Percentiles rank a stretch among this genome's conserved stretches.
phyloP scores from a whole-genome alignment of 2,797 vertebrate species.

The Notoglanidium macrostoma region DNA sequence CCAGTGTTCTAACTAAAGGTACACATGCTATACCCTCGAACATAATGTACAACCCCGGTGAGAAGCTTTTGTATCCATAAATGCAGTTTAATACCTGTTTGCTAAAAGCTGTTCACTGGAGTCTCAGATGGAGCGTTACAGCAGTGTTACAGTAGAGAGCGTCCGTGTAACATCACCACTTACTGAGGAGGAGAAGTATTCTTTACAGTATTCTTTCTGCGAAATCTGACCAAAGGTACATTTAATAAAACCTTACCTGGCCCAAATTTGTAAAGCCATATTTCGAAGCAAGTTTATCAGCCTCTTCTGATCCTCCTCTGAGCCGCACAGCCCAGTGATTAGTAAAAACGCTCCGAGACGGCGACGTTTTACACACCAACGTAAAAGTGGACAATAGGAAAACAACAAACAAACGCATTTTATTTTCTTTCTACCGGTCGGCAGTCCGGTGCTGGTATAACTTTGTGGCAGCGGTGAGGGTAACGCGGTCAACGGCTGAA shows the following conservation, averaged over 20 bases:
- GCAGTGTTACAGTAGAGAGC: neutral
- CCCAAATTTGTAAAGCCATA: constrained; percentile 88
- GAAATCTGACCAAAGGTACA: neutral
- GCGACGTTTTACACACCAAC: constrained; percentile 37
- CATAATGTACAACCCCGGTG: neutral
- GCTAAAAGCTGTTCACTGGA: neutral
- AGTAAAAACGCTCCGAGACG: constrained; percentile 72
- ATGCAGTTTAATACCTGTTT: neutral
- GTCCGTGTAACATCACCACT: neutral
- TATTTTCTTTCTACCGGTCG: neutral
- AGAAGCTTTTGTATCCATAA: neutral
- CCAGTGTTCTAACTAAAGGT: neutral
- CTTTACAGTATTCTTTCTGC: neutral
- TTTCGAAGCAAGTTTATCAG: constrained; percentile 78
- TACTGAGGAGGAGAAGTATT: neutral
- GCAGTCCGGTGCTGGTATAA: neutral
- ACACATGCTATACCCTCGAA: neutral
- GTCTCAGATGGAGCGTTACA: neutral
- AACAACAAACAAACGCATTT: constrained; percentile 61
- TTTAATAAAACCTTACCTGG: constrained; percentile 75
- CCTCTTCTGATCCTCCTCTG: constrained; percentile 76
- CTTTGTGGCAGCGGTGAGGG: constrained; percentile 17
- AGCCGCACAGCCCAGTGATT: constrained; percentile 91
- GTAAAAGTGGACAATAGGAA: constrained; percentile 53
- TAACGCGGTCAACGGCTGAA: neutral